Percentiles rank a stretch among this genome's conserved stretches.
These are phyloP conservation scores for Dorcus hopei DNA, from an alignment of 2,888 invertebrate genomes.

Conservation along the genomic window DNA sequence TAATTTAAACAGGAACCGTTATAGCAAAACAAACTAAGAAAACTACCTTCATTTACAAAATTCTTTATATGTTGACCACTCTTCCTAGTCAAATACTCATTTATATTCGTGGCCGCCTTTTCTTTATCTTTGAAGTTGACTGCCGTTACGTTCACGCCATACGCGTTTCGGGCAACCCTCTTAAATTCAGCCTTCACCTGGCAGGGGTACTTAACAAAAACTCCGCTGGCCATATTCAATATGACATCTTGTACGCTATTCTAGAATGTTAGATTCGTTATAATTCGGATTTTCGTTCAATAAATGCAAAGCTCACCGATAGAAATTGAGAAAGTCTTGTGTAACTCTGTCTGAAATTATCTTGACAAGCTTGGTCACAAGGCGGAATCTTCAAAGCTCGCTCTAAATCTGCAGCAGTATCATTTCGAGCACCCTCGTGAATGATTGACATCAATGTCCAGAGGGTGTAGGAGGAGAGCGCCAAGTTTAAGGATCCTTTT, in stretches of 20 bases:
- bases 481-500: conserved; percentile 49
- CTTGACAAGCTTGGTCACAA: not conserved
- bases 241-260: conserved; percentile 38
- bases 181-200: conserved; percentile 38
- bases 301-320: too few species aligned
- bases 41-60: conserved; percentile 56
- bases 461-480: conserved; percentile 64
- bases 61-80: conserved; percentile 68
- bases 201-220: conserved; percentile 47
- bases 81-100: conserved; percentile 62
- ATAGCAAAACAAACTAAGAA: conserved; percentile 13
- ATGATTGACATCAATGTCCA: conserved; percentile 62
- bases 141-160: conserved; percentile 55
- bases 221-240: conserved; percentile 50
- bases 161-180: conserved; percentile 42
- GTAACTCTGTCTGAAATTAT: conserved; percentile 35
- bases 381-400: conserved; percentile 40
- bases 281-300: too few species aligned
- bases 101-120: conserved; percentile 58
- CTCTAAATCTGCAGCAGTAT: conserved; percentile 55
- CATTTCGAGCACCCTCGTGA: conserved; percentile 58
- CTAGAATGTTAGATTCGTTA: conserved; percentile 15
- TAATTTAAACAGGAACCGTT: too few species aligned
- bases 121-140: conserved; percentile 56
- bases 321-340: conserved; percentile 23